Evolutionary conservation across 1,140 invertebrate species (phyloP).

Genomic region (Drosophila ohnishii): DNA sequence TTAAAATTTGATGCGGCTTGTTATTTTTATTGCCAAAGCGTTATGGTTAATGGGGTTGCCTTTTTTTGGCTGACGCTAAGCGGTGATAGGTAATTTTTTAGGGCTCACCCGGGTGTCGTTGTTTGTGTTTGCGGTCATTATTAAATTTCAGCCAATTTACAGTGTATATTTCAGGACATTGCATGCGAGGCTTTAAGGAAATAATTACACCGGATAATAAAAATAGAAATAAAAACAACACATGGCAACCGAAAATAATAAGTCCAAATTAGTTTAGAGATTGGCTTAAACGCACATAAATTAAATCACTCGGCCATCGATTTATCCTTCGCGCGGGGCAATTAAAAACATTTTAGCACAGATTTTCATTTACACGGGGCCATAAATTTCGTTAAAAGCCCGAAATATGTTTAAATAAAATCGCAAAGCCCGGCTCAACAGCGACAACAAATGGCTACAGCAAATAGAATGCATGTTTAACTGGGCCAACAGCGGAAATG

Average conservation of each 20-base stretch:
- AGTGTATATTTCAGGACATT: background rate
- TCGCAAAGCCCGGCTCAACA: slow-evolving; percentile 36
- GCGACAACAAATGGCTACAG: slow-evolving; percentile 40
- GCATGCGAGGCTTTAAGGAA: background rate
- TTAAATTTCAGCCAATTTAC: slow-evolving; percentile 35
- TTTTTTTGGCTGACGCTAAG: slow-evolving; percentile 12
- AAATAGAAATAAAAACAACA: background rate
- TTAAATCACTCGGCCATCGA: slow-evolving; percentile 38
- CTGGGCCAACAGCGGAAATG: slow-evolving; percentile 47
- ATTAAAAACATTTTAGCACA: slow-evolving; percentile 45
- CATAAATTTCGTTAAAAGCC: slow-evolving; percentile 36
- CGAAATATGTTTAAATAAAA: slow-evolving; percentile 54
- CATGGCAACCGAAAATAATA: slow-evolving; percentile 16
- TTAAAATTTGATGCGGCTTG: slow-evolving; percentile 66
- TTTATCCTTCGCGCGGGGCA: slow-evolving; percentile 17
- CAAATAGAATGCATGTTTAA: slow-evolving; percentile 44
- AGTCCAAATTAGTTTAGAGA: slow-evolving; percentile 32
- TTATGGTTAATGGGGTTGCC: slow-evolving; percentile 48
- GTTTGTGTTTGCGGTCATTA: slow-evolving; percentile 23
- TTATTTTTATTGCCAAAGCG: slow-evolving; percentile 61
- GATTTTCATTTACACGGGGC: slow-evolving; percentile 44
- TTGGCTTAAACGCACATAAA: slow-evolving; percentile 39
- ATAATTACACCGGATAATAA: background rate
- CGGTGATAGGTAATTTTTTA: slow-evolving; percentile 66
- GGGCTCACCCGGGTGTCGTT: slow-evolving; percentile 50